A percentile compares a stretch with the other conserved stretches of the same genome.
phyloP scores from a whole-genome alignment of 2,113 vertebrate genomes.

The Accipiter virgatus region DNA sequence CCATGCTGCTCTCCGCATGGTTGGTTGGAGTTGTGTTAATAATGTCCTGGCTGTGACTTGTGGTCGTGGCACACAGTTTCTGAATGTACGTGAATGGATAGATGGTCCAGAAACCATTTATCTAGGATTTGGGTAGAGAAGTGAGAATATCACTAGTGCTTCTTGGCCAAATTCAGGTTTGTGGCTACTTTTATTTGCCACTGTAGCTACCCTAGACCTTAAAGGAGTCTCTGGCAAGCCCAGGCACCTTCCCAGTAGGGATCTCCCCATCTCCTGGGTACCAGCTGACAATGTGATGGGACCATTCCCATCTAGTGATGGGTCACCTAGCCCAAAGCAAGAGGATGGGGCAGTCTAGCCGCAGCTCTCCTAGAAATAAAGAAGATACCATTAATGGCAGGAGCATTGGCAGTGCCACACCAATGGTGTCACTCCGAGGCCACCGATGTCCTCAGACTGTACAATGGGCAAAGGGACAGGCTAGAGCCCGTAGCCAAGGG shows the following conservation, averaged over 20 bases:
- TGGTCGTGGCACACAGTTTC: not conserved
- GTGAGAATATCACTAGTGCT: not conserved
- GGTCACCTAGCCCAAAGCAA: not conserved
- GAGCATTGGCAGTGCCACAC: not conserved
- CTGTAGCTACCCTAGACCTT: not conserved
- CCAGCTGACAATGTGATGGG: not conserved
- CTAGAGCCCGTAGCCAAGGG: too few relatives aligned
- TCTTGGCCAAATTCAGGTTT: not conserved
- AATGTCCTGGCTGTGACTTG: not conserved
- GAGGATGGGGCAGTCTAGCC: not conserved
- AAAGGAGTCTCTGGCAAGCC: not conserved
- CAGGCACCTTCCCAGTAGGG: not conserved
- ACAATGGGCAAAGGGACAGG: too few relatives aligned
- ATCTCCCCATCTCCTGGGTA: not conserved
- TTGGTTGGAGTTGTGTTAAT: not conserved
- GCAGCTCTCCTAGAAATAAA: not conserved
- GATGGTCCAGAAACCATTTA: not conserved
- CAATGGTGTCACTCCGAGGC: not conserved
- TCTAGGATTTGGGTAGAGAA: not conserved
- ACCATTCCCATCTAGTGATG: not conserved
- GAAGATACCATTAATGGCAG: not conserved
- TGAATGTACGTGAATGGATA: accelerated
- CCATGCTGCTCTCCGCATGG: not conserved
- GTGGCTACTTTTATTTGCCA: not conserved
- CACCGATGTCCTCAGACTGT: not conserved